Evolutionary conservation across 2,888 invertebrate genomes (phyloP).

Genomic region (Phragmatobia fuliginosa): DNA sequence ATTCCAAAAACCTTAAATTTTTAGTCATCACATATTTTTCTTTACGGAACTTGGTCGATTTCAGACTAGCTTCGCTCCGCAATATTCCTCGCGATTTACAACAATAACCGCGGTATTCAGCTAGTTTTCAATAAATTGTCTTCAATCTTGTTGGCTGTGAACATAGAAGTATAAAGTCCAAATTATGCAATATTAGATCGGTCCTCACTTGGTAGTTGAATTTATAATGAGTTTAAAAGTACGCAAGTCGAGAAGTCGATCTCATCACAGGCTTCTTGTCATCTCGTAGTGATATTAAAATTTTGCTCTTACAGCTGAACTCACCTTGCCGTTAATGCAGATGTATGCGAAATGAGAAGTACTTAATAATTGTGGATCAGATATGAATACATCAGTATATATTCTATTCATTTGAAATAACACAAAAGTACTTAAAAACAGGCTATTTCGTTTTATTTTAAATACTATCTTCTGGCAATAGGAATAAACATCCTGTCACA

Average conservation of each 20-base stretch:
- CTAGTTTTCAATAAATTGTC: background rate
- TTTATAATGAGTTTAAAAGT: background rate
- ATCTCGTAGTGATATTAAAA: background rate
- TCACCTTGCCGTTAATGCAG: background rate
- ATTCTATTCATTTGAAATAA: too few relatives aligned
- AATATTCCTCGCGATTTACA: too few relatives aligned
- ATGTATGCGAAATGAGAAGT: background rate
- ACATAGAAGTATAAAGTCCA: background rate
- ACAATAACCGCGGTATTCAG: too few relatives aligned
- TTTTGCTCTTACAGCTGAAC: background rate
- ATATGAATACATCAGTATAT: too few relatives aligned
- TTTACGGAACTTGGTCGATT: too few relatives aligned
- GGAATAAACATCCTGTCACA: too few relatives aligned
- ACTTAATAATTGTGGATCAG: background rate
- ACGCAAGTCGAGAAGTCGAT: background rate
- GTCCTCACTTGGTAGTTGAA: background rate
- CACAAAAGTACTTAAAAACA: too few relatives aligned
- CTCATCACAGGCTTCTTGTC: background rate
- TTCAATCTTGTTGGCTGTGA: background rate
- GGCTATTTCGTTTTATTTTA: too few relatives aligned
- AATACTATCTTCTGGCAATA: too few relatives aligned
- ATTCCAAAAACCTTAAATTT: too few relatives aligned
- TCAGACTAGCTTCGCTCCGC: too few relatives aligned
- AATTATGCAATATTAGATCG: background rate
- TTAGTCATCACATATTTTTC: too few relatives aligned